phyloP scores from a whole-genome alignment of 2,113 vertebrate species.

The Alouatta palliata region DNA sequence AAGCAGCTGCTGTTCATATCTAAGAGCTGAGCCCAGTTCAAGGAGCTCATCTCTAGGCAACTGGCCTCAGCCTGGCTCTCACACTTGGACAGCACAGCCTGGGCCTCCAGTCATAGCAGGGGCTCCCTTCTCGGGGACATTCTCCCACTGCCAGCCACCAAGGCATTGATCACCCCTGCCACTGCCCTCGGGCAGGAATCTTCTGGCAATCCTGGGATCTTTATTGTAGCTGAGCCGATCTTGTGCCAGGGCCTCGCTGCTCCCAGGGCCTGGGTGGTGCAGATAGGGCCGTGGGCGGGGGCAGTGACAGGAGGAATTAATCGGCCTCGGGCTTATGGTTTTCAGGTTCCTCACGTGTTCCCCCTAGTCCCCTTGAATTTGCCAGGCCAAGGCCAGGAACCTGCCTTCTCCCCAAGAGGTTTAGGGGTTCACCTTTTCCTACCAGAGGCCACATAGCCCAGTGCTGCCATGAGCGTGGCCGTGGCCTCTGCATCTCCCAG shows the following conservation, averaged over 20 bases:
- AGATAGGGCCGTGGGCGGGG: neutral
- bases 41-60: neutral
- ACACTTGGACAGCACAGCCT: neutral
- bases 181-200: neutral
- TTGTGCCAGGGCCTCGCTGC: neutral
- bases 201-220: neutral
- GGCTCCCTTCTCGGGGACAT: neutral
- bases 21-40: neutral
- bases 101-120: neutral
- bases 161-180: neutral
- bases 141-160: neutral
- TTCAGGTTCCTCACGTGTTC: accelerated
- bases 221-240: neutral
- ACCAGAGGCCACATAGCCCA: neutral
- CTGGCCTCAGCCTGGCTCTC: neutral
- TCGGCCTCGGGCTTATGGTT: neutral
- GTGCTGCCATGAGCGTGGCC: neutral
- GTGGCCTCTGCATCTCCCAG: neutral
- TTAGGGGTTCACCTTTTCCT: conserved; percentile 8
- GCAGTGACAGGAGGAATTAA: neutral
- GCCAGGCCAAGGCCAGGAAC: neutral
- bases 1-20: neutral
- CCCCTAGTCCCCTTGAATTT: neutral
- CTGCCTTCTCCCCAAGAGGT: neutral
- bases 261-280: neutral